Evolutionary conservation across 2,888 invertebrate species (phyloP).

Genomic region (Xanthorhoe designata): DNA sequence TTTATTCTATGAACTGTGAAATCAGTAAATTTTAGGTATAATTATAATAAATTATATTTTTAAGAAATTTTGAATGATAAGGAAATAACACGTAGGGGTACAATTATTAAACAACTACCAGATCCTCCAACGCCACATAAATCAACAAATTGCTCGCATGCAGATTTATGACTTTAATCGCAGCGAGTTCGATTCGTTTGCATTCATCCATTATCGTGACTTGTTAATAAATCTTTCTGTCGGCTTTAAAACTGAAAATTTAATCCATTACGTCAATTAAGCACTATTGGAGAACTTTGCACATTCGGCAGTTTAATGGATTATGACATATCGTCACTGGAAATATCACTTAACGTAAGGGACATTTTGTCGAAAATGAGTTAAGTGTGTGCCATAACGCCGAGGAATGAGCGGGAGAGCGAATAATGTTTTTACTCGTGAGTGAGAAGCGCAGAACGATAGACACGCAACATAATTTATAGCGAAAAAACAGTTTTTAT

Average conservation of each 20-base stretch:
- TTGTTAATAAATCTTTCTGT: constrained; percentile 34
- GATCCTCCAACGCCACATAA: constrained; percentile 30
- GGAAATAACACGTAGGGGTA: constrained; percentile 1
- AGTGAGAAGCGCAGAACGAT: too few species aligned
- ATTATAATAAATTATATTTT: too few species aligned
- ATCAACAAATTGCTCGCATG: constrained; percentile 39
- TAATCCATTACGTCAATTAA: constrained; percentile 38
- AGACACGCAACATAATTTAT: too few species aligned
- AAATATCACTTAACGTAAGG: too few species aligned
- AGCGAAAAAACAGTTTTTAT: too few species aligned
- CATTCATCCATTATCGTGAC: constrained; percentile 47
- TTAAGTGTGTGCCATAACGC: too few species aligned
- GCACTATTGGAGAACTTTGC: constrained; percentile 11
- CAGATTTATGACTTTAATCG: constrained; percentile 69
- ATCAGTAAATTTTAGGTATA: too few species aligned
- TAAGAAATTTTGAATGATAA: background rate
- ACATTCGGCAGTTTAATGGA: constrained; percentile 8
- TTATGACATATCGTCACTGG: constrained; percentile 9
- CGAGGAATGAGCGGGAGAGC: too few species aligned
- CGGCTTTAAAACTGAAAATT: constrained; percentile 31
- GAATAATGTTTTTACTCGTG: too few species aligned
- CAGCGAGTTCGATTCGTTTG: constrained; percentile 62
- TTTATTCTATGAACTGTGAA: background rate
- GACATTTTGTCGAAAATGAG: too few species aligned
- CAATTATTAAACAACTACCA: constrained; percentile 23